Conservation (phyloP, 2,113 vertebrate species). For the Upupa epops region DNA sequence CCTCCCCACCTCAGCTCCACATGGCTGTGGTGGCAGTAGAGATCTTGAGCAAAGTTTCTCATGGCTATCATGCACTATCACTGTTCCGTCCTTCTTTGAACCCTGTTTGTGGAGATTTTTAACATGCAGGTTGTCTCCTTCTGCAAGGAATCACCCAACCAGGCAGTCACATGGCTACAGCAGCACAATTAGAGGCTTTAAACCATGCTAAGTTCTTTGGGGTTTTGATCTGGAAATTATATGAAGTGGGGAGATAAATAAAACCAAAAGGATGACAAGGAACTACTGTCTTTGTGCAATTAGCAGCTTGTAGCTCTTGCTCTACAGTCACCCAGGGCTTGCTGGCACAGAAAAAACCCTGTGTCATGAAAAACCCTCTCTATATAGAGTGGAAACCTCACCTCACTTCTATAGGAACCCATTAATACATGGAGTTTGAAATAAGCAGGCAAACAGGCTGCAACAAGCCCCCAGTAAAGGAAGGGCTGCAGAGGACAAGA, state of each 20-base stretch:
- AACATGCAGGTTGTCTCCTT: conserved; percentile 69
- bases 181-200: conserved; percentile 69
- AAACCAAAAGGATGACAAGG: not conserved
- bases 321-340: not conserved
- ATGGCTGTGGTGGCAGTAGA: not conserved
- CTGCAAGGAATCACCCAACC: conserved; percentile 72
- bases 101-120: conserved; percentile 66
- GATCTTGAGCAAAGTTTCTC: not conserved
- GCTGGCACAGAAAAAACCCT: not conserved
- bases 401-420: not conserved
- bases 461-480: not conserved
- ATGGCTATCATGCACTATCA: not conserved
- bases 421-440: not conserved
- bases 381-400: not conserved
- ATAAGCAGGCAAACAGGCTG: not conserved
- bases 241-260: not conserved
- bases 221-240: not conserved
- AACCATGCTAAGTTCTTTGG: conserved; percentile 3
- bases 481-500: not conserved
- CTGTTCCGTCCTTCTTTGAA: not conserved
- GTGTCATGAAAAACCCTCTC: not conserved
- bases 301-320: not conserved
- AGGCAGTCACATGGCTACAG: conserved; percentile 59
- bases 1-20: not conserved
- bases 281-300: not conserved